Conservation (phyloP, 2,113 vertebrate species). For the Cheirogaleus medius region DNA sequence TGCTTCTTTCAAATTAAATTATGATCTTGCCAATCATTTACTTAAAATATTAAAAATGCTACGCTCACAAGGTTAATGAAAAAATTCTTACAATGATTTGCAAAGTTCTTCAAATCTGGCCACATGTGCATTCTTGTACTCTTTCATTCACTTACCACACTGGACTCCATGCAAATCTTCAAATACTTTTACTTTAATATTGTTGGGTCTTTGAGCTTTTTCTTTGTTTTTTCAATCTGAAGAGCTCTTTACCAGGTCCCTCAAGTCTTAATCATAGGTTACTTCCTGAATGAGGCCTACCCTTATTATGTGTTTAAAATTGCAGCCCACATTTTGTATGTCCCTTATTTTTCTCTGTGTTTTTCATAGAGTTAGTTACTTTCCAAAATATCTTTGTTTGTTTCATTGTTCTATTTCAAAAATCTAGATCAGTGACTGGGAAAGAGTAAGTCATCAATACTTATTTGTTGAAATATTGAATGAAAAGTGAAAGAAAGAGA, state of each 20-base stretch:
- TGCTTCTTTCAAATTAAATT: neutral
- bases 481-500: neutral
- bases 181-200: neutral
- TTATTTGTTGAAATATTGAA: neutral
- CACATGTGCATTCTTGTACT: neutral
- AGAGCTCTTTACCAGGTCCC: neutral
- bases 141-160: neutral
- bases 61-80: neutral
- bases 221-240: neutral
- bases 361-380: neutral
- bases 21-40: neutral
- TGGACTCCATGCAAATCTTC: neutral
- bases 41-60: neutral
- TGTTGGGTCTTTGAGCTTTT: neutral
- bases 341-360: neutral
- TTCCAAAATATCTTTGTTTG: neutral
- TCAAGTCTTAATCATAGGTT: neutral
- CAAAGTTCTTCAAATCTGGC: neutral
- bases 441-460: neutral
- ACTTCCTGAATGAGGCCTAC: neutral
- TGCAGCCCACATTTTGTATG: neutral
- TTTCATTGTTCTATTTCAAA: neutral
- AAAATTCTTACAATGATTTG: neutral
- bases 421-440: neutral
- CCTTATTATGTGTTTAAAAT: neutral